Evolutionary conservation across 2,888 invertebrate species (phyloP).

Genomic region (Melanophora roralis): DNA sequence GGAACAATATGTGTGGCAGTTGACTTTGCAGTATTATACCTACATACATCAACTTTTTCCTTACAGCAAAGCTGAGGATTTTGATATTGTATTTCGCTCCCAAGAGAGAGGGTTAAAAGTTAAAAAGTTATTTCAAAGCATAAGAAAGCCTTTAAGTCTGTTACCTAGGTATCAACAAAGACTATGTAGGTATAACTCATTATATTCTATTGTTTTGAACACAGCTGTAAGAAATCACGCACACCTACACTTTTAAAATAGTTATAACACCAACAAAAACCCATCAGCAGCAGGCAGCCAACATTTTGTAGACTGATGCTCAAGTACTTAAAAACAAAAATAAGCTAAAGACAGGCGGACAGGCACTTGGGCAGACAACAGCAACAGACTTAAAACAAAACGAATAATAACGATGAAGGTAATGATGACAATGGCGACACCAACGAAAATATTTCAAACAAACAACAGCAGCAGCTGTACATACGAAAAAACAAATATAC

Average conservation of each 20-base stretch:
- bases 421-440: not conserved
- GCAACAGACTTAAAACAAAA: constrained; percentile 44
- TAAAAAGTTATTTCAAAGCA: no score
- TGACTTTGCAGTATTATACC: no score
- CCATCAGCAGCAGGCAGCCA: constrained; percentile 50
- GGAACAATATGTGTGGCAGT: no score
- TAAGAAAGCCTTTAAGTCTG: no score
- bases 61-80: no score
- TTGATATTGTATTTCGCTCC: no score
- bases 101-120: no score
- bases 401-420: constrained; percentile 22
- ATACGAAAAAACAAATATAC: constrained; percentile 7
- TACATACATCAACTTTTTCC: no score
- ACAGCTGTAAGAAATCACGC: not conserved
- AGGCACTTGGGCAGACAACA: constrained; percentile 45
- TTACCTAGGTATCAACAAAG: no score
- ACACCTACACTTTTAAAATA: constrained; percentile 38
- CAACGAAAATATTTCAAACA: constrained; percentile 47
- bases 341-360: constrained; percentile 33
- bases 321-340: constrained; percentile 38
- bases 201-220: not conserved
- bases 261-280: constrained; percentile 49
- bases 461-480: constrained; percentile 59
- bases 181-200: no score
- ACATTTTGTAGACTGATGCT: constrained; percentile 48